Evolutionary conservation across 92 coral and sea anemone species (phyloP).

Genomic region (Paragorgia papillata): DNA sequence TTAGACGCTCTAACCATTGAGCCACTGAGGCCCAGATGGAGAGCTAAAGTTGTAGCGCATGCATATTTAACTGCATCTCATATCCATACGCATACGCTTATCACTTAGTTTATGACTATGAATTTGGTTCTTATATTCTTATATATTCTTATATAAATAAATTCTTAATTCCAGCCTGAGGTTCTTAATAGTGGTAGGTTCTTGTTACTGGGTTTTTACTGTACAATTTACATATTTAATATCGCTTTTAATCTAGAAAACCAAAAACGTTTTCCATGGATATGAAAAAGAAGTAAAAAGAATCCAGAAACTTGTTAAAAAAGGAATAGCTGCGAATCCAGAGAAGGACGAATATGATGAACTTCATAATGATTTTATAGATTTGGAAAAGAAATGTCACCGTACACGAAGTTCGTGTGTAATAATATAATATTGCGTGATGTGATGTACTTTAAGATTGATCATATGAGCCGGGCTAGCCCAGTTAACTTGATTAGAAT

Average conservation of each 20-base stretch:
- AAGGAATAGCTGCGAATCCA: slow-evolving; percentile 24
- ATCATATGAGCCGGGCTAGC: too few species aligned
- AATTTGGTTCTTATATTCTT: too few species aligned
- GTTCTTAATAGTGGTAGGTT: too few species aligned
- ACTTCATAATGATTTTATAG: slow-evolving; percentile 9
- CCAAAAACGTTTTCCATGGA: slow-evolving; percentile 27
- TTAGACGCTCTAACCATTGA: too few species aligned
- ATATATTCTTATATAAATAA: not conserved
- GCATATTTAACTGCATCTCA: too few species aligned
- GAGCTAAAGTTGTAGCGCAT: too few species aligned
- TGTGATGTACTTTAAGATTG: too few species aligned
- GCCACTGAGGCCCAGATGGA: too few species aligned
- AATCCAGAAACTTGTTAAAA: slow-evolving; percentile 21
- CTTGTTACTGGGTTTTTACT: too few species aligned
- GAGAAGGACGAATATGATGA: slow-evolving; percentile 16
- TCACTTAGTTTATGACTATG: too few species aligned
- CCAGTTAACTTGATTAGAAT: too few species aligned
- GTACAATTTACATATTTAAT: not conserved
- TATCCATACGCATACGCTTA: too few species aligned
- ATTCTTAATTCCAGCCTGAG: not conserved
- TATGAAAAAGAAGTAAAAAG: slow-evolving; percentile 34
- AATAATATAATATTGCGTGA: slow-evolving; percentile 4
- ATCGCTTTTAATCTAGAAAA: slow-evolving; percentile 23
- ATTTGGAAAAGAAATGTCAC: slow-evolving; percentile 33
- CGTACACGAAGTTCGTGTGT: slow-evolving; percentile 28